Base-by-base conservation (phyloP, 2,888 invertebrate genomes). In the Carpatolechia fugitivella region DNA sequence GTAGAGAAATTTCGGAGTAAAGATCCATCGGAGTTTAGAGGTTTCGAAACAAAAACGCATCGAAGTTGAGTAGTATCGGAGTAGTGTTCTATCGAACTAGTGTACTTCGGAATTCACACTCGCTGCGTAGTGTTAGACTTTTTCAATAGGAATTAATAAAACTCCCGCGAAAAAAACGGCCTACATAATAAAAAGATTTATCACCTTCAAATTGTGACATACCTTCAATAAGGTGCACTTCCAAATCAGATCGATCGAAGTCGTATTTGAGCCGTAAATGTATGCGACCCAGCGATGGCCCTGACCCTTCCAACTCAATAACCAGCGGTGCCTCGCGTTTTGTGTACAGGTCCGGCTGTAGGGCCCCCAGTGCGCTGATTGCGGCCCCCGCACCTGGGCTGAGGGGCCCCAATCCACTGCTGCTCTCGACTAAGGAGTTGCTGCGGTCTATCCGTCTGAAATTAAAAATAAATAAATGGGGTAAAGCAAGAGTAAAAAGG, bases 141-240 rank as follows among this genome's bases (percentile, higher is more conserved):
- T n/a, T n/a, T n/a, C n/a, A n/a, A n/a, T n/a, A n/a, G n/a, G n/a
- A n/a, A n/a, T n/a, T n/a, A n/a, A n/a, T n/a, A n/a, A n/a, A n/a
- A n/a, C n/a, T n/a, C n/a, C n/a, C n/a, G n/a, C n/a, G n/a, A n/a
- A n/a, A n/a, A n/a, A n/a, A n/a, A n/a, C n/a, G n/a, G n/a, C n/a
- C n/a, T n/a, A n/a, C n/a, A n/a, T n/a, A n/a, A n/a, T n/a, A n/a
- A n/a, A n/a, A n/a, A n/a, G n/a, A n/a, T n/a, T n/a, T n/a, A n/a
- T n/a, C 24, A 24, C 24, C 6, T 24, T 24, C 24, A 16, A n/a
- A 38, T 16, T 5, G 18, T 8, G 5, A 33, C 52, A 33, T 66
- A 96, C 96, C 96, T 93, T 97, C 97, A 82, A 97, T 97, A 63
- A 97, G 91, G 85, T 97, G 97, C n/a, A 97, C 95, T 63, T 96